Evolutionary conservation across 2,113 vertebrate genomes (phyloP), one percentile per base, ranked within the genome.

Genomic region (Cariama cristata): DNA sequence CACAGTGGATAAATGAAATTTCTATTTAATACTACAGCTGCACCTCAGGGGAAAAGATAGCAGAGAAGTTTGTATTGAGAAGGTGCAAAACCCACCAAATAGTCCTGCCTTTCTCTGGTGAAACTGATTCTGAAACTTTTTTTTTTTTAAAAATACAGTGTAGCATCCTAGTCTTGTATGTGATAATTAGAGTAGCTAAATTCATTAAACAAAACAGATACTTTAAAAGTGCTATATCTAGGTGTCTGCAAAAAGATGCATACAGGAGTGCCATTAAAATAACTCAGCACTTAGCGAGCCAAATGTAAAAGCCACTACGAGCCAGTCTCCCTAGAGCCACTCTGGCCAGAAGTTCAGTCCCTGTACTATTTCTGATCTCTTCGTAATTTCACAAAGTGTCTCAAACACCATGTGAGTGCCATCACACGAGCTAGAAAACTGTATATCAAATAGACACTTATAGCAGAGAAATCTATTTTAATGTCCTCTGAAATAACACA

Each of bases 371-470:
- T 93, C 49, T 69, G 44, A 33, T 56, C 18, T 72, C 72, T 89
- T 60, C 1, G 1, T 84, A 47, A 58, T 85, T 87, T 91, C 77
- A 93, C 68, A 71, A 89, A n/a, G 66, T 94, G 53, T 66, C 77
- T 90, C 73, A 76, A 88, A 79, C 50, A 73, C 40, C 35, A 4
- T 87, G 20, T 67, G 35, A 85, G 27, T 72, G 45, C 40, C 69
- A 68, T 84, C 80, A 72, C 60, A 42, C 72, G 63, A 93, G 86
- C 80, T 76, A 72, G 92, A 84, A 86, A 93, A 86, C 12, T 53
- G 23, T 88, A 68, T 88, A 68, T 91, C 92, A 91, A 95, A 81
- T 80, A 92, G 91, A 60, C 76, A 66, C 33, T 74, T 94, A 83
- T 19, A 79, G 86, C 66, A 69, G 49, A 69, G n/a, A 93, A 90